phyloP scores from a whole-genome alignment of 2,888 invertebrate genomes.

The Agrilus biguttatus region DNA sequence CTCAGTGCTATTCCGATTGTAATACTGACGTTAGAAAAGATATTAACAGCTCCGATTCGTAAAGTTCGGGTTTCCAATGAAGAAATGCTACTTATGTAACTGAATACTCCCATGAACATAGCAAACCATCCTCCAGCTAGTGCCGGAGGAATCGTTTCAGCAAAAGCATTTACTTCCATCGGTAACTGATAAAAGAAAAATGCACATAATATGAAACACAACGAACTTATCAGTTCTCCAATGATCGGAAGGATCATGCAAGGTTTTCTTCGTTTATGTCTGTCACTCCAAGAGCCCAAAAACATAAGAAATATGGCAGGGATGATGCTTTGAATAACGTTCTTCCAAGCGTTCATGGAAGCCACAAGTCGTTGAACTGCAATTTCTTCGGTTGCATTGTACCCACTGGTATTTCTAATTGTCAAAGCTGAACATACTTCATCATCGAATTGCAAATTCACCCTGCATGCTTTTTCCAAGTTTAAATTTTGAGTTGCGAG shows the following conservation, averaged over 20 bases:
- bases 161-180: constrained; percentile 36
- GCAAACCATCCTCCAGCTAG: constrained; percentile 41
- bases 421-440: constrained; percentile 60
- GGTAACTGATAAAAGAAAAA: constrained; percentile 40
- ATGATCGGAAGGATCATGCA: constrained; percentile 41
- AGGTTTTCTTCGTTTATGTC: constrained; percentile 39
- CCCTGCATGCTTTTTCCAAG: constrained; percentile 69
- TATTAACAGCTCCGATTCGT: constrained; percentile 41
- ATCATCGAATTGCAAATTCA: constrained; percentile 54
- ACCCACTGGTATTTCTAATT: constrained; percentile 47
- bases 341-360: constrained; percentile 39
- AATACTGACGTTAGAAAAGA: constrained; percentile 36
- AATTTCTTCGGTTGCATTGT: constrained; percentile 40
- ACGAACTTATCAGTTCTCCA: constrained; percentile 36
- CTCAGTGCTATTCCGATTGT: constrained; percentile 36
- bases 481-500: constrained; percentile 68
- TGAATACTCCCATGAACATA: constrained; percentile 41
- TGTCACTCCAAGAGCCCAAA: constrained; percentile 47
- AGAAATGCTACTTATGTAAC: constrained; percentile 45
- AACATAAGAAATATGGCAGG: constrained; percentile 41
- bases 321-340: constrained; percentile 36
- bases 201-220: constrained; percentile 37
- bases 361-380: constrained; percentile 18
- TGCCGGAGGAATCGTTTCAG: constrained; percentile 38
- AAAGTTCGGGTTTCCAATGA: constrained; percentile 39